Base-by-base conservation (phyloP, 2,797 vertebrate species). In the Craterocephalus amniculus region DNA sequence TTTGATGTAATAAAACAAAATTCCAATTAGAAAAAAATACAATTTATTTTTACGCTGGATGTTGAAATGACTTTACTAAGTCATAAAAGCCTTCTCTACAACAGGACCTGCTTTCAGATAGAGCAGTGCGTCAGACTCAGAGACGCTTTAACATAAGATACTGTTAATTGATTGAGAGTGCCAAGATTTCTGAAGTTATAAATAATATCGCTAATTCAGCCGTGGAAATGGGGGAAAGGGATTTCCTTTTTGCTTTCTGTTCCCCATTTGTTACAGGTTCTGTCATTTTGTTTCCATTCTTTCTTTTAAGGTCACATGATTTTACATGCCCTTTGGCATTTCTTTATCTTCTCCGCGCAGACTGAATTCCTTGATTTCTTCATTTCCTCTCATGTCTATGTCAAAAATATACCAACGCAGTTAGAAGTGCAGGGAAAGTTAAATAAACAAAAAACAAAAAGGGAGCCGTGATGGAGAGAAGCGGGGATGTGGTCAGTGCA, bases 221-320 rank as follows among this genome's bases (percentile, higher is more conserved):
- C 78, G 68, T 89, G 75, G 80, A 88, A 80, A 63, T 22, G 49
- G 80, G 66, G 43, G 81, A 87, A 91, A 67, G 81, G 71, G 77
- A 83, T 83, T 85, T 76, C 16, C 65, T 36, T 62, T 71, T 79
- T 54, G 59, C 54, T 80, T 80, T 84, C 76, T 77, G 75, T 83
- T 72, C 67, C 63, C 61, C 31, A 76, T 78, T 87, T 60, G 70
- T 80, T 79, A 77, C 80, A 80, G 58, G 49, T 67, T 83, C 87
- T 89, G 79, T 89, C 87, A 83, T 85, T 83, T 63, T 78, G 73
- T 77, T 77, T 83, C 70, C 52, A 51, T 80, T 85, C 80, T 87
- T 87, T 91, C 73, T 84, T 86, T 87, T 69, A 72, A 84, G 88
- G 87, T 90, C 86, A 89, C 81, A 89, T 74, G 70, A 86, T 88